Evolutionary conservation across 53 echinoderm and acorn worm species (phyloP), one percentile per base, ranked within the genome.

Genomic region (Astropecten irregularis): DNA sequence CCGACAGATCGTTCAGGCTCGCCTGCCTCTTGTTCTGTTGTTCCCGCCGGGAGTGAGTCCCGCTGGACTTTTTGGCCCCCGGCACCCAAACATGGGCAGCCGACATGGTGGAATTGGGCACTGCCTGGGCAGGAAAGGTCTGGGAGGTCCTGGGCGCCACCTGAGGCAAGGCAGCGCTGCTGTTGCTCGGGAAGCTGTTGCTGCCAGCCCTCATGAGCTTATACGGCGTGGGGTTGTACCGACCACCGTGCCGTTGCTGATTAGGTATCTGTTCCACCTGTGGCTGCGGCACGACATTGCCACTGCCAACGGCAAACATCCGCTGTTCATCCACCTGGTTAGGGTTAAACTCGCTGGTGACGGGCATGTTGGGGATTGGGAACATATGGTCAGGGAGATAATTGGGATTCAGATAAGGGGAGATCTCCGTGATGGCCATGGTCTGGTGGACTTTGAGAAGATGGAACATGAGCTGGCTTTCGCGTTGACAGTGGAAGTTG

Each of bases 401-500:
- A 3, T 52, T 63, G 19, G 76, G 86, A 47, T 85, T 85, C 42
- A 85, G 66, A 31, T 85, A 85, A 13, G 76, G 74, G 40, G 74
- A 52, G 36, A 85, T 85, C 25, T 76, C 66, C 44, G 50, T 29
- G n/a, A 73, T 16, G 37, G 60, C n/a, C 2, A 51, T 49, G 3
- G 27, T 66, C 54, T 76, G 74, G 55, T 85, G 86, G 50, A 53
- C 55, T 44, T 85, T 85, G 32, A 74, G 54, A 3, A 85, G 66
- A 28, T 85, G 86, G 20, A 54, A 73, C 36, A 55, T 66, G 54
- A 85, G 66, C 15, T 73, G 74, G 39, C 64, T 52, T 14, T 85
- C 86, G 9, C 76, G 74, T 25, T 85, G 86, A 47, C 86, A 85
- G 44, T 74, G 53, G 76, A 85, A 85, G 42, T 76, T 76, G 38